Base-by-base conservation (phyloP, 2,113 vertebrate genomes). In the Catharus minimus region DNA sequence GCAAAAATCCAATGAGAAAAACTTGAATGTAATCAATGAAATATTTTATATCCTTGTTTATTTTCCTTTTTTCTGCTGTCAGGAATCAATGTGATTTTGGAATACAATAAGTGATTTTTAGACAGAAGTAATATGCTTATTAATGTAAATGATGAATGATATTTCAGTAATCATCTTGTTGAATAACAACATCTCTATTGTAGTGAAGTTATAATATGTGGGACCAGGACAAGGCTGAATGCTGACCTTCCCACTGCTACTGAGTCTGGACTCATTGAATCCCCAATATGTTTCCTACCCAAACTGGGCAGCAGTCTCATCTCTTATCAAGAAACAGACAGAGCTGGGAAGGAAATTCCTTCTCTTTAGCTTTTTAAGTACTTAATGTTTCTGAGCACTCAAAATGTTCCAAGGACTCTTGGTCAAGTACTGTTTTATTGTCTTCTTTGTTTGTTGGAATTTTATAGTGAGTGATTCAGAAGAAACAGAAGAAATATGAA, bases 221-320 rank as follows among this genome's bases (percentile, higher is more conserved):
- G 22, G 17, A 56, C n/a, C 11, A 56, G 5, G 1, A 2, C 15
- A 82, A 47, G 20, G 5, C 8, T 72, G 36, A 39, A 7, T 24
- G 22, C n/a, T 81, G 19, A 56, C 10, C 47, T 38, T 46, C 4
- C 23, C 20, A 5, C 4, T 3, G 7, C 6, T 57, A 38, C 2
- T 17, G 0, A 1, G 8, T 28, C 30, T 69, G 32, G 4, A 20
- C 9, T 44, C 5, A 5, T 1, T 13, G 19, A 58, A 30, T 22
- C 27, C 3, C 12, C 36, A n/a, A 0, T 2, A 5, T 13, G 3
- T 7, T 72, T 10, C 15, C 7, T 9, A 7, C 2, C 10, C 1
- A 3, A 18, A 46, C 1, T 0, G 3, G 43, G 5, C 12, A 41
- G 14, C 13, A 53, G 27, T 24, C 12, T 86, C 11, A 33, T 20